Evolutionary conservation across 2,888 invertebrate species (phyloP).

Genomic region (Hirtodrosophila trivittata): DNA sequence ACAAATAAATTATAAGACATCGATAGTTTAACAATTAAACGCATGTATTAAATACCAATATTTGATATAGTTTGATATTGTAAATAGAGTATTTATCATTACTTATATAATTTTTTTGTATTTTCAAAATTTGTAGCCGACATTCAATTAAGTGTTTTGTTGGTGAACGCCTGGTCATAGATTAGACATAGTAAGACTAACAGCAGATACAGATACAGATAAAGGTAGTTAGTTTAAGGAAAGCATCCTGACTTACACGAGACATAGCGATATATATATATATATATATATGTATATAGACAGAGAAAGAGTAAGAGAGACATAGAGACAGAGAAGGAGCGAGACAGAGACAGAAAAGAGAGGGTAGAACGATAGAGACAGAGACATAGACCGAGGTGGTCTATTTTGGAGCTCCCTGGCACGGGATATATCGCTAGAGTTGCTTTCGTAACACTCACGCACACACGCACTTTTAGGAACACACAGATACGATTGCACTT

Average conservation of each 20-base stretch:
- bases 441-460: conserved; percentile 16
- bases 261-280: too few relatives aligned
- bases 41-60: conserved; percentile 65
- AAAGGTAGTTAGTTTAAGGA: conserved; percentile 2
- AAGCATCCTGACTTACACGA: conserved; percentile 14
- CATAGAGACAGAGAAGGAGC: conserved; percentile 4
- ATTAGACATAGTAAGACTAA: conserved; percentile 33
- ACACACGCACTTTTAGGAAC: conserved; percentile 1
- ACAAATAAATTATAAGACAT: conserved; percentile 55
- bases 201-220: conserved; percentile 21
- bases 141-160: conserved; percentile 21
- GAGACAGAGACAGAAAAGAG: conserved; percentile 3
- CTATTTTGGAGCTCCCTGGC: conserved; percentile 33
- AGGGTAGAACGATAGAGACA: neutral
- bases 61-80: conserved; percentile 56
- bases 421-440: conserved; percentile 24
- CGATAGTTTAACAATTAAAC: conserved; percentile 68
- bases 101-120: conserved; percentile 29
- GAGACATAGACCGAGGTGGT: conserved; percentile 1
- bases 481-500: conserved; percentile 6
- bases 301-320: conserved; percentile 5
- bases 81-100: conserved; percentile 48
- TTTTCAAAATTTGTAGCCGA: conserved; percentile 21
- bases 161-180: conserved; percentile 35
- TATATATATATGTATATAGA: too few relatives aligned